Percentiles rank a stretch among this genome's conserved stretches.
Evolutionary conservation across 2,797 vertebrate genomes (phyloP).

Genomic region (Anguilla anguilla): DNA sequence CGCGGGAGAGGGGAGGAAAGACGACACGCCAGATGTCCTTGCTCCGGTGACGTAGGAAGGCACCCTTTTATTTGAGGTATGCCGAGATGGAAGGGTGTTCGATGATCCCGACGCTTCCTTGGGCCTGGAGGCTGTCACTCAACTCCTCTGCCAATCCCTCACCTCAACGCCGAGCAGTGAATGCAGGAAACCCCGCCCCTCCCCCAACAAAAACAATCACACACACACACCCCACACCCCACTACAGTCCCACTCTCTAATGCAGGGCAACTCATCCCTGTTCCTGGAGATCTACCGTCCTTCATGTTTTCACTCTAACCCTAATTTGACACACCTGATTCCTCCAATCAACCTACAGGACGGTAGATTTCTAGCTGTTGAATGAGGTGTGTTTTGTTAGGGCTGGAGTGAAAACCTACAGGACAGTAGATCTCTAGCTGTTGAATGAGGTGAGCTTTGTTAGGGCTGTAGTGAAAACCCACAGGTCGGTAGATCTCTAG

Average conservation of each 20-base stretch:
- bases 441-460: too few relatives aligned
- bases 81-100: not conserved
- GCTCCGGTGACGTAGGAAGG: not conserved
- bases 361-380: not conserved
- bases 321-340: too few relatives aligned
- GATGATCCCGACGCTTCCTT: not conserved
- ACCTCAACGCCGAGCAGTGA: not conserved
- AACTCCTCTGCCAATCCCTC: not conserved
- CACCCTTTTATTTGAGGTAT: not conserved
- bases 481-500: too few relatives aligned
- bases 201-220: not conserved
- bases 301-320: too few relatives aligned
- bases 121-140: not conserved
- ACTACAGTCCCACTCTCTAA: not conserved
- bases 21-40: not conserved
- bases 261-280: too few relatives aligned
- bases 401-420: too few relatives aligned
- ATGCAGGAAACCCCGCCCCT: not conserved
- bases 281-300: too few relatives aligned
- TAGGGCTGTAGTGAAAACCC: too few relatives aligned
- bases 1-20: not conserved
- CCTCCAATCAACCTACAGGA: too few relatives aligned
- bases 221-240: not conserved
- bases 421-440: too few relatives aligned
- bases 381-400: too few relatives aligned